Base-by-base conservation (phyloP, 2,113 vertebrate genomes). In the Nothoprocta pentlandii region DNA sequence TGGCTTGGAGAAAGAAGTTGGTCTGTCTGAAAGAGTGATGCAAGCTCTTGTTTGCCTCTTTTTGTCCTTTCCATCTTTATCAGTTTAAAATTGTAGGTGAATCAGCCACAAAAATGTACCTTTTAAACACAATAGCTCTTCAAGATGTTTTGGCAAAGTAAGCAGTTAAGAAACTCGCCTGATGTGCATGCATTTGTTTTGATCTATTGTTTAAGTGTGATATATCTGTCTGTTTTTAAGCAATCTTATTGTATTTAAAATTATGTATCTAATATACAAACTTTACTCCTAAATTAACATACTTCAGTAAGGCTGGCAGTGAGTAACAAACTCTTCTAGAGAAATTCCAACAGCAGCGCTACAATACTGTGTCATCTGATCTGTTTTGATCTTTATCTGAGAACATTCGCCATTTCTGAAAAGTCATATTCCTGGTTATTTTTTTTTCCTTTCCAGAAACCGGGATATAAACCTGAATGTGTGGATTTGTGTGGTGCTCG, bases 401-500 rank as follows among this genome's bases (percentile, higher is more conserved):
- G 70, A 83, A 75, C 26, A 54, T 42, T 64, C 67, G 78, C 49
- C 32, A 20, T 46, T 91, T 82, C n/a, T 91, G 34, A 92, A 66
- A 85, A 46, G 9, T 64, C 69, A 73, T 81, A 58, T 63, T 91
- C 46, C 92, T 46, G 34, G 92, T 90, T 82, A 46, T 12, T 74
- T 89, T 41, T 89, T 41, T 41, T 46, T 69, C 64, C 8, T 94
- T 94, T 95, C 61, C 83, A 99, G 98, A 99, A 99, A 97, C 94
- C 98, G 2, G 98, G 98, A 39, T 66, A 95, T 69, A 99, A 98
- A 95, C 95, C 98, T 51, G 98, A 99, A 84, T 98, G 94, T 42
- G 97, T 98, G 95, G 98, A 99, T 96, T 97, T 99, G 81, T 97
- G 94, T 86, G 98, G 98, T 30, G 98, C 98, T 94, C 92, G 94